Base-by-base conservation (phyloP, 2,797 vertebrate genomes). In the Chaetophractus vellerosus region DNA sequence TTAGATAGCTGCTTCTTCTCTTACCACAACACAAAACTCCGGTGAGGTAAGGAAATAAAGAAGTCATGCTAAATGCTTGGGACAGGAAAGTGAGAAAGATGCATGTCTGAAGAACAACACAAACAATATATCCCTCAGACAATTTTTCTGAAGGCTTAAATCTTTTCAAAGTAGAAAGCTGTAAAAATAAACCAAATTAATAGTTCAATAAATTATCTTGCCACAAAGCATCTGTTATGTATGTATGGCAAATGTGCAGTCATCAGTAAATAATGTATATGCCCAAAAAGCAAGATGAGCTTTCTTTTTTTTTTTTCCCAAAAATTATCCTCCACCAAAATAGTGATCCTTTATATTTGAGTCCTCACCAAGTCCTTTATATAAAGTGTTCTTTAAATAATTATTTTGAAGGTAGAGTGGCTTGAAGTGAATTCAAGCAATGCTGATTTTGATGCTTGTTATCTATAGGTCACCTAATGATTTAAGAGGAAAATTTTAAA, bases 101-200 rank as follows among this genome's bases (percentile, higher is more conserved):
- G 90, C 36, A 3, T 24, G 38, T 21, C 1, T 0, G 16, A n/a
- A 50, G 50, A 55, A 28, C 4, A 68, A 14, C 57, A 69, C 6
- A 21, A 23, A 74, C 5, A 59, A 57, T 48, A 48, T 76, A 59
- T 31, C 0, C 0, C 33, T 31, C 21, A 31, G 41, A 16, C 48
- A 90, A 57, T 16, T 33, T 81, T 63, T 23, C 19, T 75, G 4
- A 33, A 69, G 28, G 6, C 72, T 88, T 64, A 2, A 84, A 23
- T 61, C 24, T 93, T 72, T 79, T 66, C 18, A 31, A 92, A 64
- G 8, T 59, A 64, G 75, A 61, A 59, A 23, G 9, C n/a, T 33
- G 28, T 92, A 88, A 48, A 78, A 61, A 63, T 66, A 45, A 61
- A 71, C 31, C 48, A 26, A 48, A 79, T 92, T 87, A 84, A 52